phyloP scores from a whole-genome alignment of 2,113 vertebrate species.

The Salvelinus namaycush region DNA sequence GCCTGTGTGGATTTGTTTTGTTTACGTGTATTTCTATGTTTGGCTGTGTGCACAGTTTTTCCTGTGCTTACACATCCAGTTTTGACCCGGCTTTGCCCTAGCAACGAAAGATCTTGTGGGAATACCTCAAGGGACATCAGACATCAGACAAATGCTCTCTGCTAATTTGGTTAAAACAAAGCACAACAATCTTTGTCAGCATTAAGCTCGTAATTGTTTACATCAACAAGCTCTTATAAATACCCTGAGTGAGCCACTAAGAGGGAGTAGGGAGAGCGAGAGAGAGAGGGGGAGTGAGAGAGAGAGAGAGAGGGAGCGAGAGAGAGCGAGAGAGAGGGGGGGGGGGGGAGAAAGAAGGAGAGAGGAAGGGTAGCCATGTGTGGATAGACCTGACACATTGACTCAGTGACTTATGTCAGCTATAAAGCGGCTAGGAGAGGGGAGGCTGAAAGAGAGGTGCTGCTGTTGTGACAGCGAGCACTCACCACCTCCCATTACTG shows the following conservation, averaged over 20 bases:
- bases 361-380: conserved; percentile 10
- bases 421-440: conserved; percentile 43
- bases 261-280: neutral
- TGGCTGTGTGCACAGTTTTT: conserved; percentile 33
- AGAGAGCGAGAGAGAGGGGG: neutral
- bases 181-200: conserved; percentile 44
- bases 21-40: neutral
- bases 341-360: neutral
- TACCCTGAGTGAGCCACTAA: conserved; percentile 7
- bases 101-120: conserved; percentile 26
- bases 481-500: conserved; percentile 32
- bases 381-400: conserved; percentile 38
- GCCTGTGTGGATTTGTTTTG: neutral
- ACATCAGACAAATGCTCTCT: conserved; percentile 22
- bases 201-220: conserved; percentile 58
- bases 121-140: conserved; percentile 32
- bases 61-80: conserved; percentile 11
- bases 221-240: conserved; percentile 37
- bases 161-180: conserved; percentile 41
- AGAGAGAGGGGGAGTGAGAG: neutral
- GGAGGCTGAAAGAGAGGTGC: conserved; percentile 31
- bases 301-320: conserved; percentile 13
- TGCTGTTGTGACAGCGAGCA: conserved; percentile 48
- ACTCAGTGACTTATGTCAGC: conserved; percentile 50
- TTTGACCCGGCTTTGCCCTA: neutral